Percentiles rank a stretch among this genome's conserved stretches.
phyloP scores from a whole-genome alignment of 2,113 vertebrate genomes.

The Serilophus lunatus region DNA sequence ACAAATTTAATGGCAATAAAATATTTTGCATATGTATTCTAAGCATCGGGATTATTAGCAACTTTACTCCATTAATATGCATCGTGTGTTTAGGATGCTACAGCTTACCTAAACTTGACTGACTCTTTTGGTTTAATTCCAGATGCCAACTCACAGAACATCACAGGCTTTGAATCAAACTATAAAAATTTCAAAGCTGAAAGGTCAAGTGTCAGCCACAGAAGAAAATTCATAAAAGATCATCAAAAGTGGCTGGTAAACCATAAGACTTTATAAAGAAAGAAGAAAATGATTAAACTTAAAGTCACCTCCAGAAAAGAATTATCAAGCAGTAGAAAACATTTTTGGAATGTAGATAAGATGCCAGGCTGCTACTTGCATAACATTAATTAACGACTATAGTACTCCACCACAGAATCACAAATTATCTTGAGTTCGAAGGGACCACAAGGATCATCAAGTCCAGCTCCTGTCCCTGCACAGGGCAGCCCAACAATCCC shows the following conservation, averaged over 20 bases:
- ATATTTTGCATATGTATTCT: background rate
- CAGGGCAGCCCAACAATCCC: background rate
- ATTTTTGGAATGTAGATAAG: background rate
- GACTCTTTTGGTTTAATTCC: slow-evolving; percentile 65
- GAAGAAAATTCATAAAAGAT: slow-evolving; percentile 40
- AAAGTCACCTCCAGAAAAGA: slow-evolving; percentile 14
- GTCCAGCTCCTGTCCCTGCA: background rate
- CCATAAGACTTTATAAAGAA: background rate
- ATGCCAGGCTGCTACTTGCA: background rate
- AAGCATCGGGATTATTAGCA: slow-evolving; percentile 44
- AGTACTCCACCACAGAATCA: background rate
- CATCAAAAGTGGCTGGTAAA: slow-evolving; percentile 53
- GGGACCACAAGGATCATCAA: too few relatives aligned
- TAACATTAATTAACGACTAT: background rate
- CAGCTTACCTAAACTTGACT: slow-evolving; percentile 69
- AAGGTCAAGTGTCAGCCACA: slow-evolving; percentile 43
- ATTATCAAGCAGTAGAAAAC: background rate
- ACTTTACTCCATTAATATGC: slow-evolving; percentile 54
- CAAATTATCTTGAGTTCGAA: background rate
- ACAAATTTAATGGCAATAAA: slow-evolving; percentile 34
- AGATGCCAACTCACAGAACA: slow-evolving; percentile 57
- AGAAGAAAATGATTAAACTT: background rate
- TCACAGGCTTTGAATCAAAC: slow-evolving; percentile 68
- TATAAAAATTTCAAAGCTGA: slow-evolving; percentile 55
- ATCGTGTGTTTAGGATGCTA: slow-evolving; percentile 45